Conservation (phyloP, 2,888 invertebrate species). For the Seladonia tumulorum region DNA sequence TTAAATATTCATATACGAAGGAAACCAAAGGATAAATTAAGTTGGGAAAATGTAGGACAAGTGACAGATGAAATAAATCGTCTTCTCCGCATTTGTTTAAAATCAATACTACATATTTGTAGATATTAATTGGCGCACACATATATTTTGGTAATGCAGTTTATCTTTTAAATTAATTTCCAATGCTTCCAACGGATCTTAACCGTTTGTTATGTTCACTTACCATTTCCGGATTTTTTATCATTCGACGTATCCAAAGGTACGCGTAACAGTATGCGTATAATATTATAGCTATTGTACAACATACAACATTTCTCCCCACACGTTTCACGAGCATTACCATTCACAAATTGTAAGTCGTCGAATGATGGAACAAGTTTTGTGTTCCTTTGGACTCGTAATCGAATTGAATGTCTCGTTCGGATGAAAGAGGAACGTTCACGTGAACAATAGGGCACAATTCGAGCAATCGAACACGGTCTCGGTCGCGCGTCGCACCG, state of each 20-base stretch:
- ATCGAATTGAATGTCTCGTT: constrained; percentile 10
- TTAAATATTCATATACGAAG: neutral
- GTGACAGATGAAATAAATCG: neutral
- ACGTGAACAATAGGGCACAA: constrained; percentile 23
- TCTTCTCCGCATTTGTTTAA: too few relatives aligned
- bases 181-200: too few relatives aligned
- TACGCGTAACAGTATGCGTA: neutral
- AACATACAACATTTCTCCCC: neutral
- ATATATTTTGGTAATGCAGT: neutral
- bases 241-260: neutral
- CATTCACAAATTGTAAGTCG: constrained; percentile 27
- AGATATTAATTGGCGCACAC: too few relatives aligned
- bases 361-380: constrained; percentile 23
- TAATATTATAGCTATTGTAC: neutral
- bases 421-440: constrained; percentile 13
- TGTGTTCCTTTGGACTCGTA: neutral
- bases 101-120: too few relatives aligned
- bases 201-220: too few relatives aligned
- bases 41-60: neutral
- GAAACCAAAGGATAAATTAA: neutral
- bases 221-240: neutral
- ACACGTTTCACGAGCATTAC: neutral
- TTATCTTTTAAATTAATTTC: neutral
- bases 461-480: constrained; percentile 28
- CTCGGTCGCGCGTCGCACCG: constrained; percentile 14